Base-by-base conservation (phyloP, 2,888 invertebrate genomes). In the Acleris cristana region DNA sequence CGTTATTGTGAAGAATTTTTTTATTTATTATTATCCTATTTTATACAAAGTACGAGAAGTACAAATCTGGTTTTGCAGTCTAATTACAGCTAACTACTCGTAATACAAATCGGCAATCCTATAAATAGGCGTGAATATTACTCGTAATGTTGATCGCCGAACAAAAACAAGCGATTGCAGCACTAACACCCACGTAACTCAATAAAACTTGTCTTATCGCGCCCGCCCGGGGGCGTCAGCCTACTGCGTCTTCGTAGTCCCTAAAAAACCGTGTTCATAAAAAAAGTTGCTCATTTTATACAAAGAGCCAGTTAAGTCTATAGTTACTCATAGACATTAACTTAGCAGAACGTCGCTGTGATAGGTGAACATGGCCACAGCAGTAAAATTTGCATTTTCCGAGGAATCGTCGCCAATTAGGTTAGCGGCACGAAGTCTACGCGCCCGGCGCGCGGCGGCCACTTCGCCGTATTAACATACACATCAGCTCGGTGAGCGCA, bases 371-470 rank as follows among this genome's bases (percentile, higher is more conserved):
- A 80, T 76, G 70, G 74, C 71, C 77, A 77, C 79, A 74, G 79
- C 81, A 81, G 79, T 87, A 86, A 89, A 86, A 91, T 90, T 90
- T 80, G 81, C 89, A 90, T 89, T 86, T 86, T 76, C 71, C 76
- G 70, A 82, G 78, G 83, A 81, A 81, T 80, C 80, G 80, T 71
- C 81, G 90, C 90, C 91, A 90, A 90, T 90, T 89, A 87, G 90
- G 91, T 90, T 88, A 90, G 85, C 85, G 78, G 85, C 81, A 77
- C 85, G 81, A 73, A 77, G 83, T 80, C 81, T 81, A 71, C 72
- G 58, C 61, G 71, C 63, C 71, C 75, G 73, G 65, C 74, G 73
- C 71, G 72, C 45, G 60, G 70, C 71, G 71, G 63, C 72, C 70
- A 70, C 73, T 75, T 76, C 71, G 70, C 65, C 72, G 71, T 75